A percentile compares a stretch with the other conserved stretches of the same genome.
Conservation (phyloP, 2,797 vertebrate genomes). For the Sardinella longiceps region DNA sequence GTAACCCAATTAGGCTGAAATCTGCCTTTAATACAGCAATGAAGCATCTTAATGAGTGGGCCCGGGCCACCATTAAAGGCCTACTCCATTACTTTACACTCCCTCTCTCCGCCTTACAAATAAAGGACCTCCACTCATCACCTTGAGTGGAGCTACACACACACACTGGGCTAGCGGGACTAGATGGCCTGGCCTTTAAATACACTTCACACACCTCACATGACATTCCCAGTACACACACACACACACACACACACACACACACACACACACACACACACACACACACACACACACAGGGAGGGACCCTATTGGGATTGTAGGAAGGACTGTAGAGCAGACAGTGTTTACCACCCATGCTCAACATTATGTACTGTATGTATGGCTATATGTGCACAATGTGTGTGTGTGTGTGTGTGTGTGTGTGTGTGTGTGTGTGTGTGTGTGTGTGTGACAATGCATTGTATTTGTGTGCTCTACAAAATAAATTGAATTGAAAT, state of each 20-base stretch:
- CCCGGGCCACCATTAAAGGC: slow-evolving; percentile 79
- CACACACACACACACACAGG: neutral
- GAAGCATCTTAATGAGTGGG: slow-evolving; percentile 85
- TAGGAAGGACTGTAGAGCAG: neutral
- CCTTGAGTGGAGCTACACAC: neutral
- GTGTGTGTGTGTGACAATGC: neutral
- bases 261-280: no score
- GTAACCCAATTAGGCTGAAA: slow-evolving; percentile 90
- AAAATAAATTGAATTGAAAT: no score
- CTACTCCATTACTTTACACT: slow-evolving; percentile 74
- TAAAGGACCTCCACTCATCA: neutral
- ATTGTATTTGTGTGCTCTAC: neutral
- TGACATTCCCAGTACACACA: neutral
- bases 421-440: neutral
- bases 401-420: no score
- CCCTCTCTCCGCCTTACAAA: slow-evolving; percentile 3
- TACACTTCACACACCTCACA: neutral
- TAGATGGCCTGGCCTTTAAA: neutral
- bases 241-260: neutral
- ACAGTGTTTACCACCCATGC: neutral
- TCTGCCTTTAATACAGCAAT: slow-evolving; percentile 88
- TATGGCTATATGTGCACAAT: no score
- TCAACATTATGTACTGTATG: no score
- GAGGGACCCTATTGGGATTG: no score
- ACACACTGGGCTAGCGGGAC: neutral